These are phyloP conservation scores for Cheilosia soror DNA, from an alignment of 2,888 invertebrate genomes.

Conservation along the genomic window DNA sequence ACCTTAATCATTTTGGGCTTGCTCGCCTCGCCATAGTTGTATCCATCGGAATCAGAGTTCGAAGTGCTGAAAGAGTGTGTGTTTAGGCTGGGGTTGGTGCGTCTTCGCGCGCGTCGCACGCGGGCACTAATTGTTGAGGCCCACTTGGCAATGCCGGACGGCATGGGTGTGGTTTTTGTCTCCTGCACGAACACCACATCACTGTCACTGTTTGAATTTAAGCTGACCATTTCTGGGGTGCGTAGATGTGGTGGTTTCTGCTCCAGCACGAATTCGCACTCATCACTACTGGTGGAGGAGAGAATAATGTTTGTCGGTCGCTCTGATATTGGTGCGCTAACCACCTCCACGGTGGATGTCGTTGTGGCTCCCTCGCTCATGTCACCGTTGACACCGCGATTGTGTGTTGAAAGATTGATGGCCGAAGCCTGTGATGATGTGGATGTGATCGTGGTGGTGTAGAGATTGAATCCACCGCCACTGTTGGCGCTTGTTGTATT, in stretches of 20 bases:
- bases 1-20: slow-evolving; percentile 53
- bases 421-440: slow-evolving; percentile 78
- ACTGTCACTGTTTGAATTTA: slow-evolving; percentile 82
- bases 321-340: slow-evolving; percentile 46
- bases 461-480: slow-evolving; percentile 47
- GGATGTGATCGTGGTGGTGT: slow-evolving; percentile 76
- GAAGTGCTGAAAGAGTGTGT: slow-evolving; percentile 69
- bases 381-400: slow-evolving; percentile 77
- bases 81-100: slow-evolving; percentile 48
- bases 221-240: slow-evolving; percentile 83
- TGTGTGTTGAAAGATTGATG: slow-evolving; percentile 82
- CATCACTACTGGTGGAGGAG: slow-evolving; percentile 81
- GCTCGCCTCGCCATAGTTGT: slow-evolving; percentile 30
- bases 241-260: slow-evolving; percentile 83
- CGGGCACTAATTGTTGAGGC: slow-evolving; percentile 63
- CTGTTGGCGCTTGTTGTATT: slow-evolving; percentile 54
- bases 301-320: slow-evolving; percentile 79
- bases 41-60: slow-evolving; percentile 56
- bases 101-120: slow-evolving; percentile 40
- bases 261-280: slow-evolving; percentile 83
- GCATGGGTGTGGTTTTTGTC: slow-evolving; percentile 53
- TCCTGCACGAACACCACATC: slow-evolving; percentile 83
- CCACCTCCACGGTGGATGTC: slow-evolving; percentile 53
- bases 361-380: slow-evolving; percentile 51
- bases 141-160: slow-evolving; percentile 56